Base-by-base conservation (phyloP, 1,140 invertebrate species). In the Onthophagus taurus region DNA sequence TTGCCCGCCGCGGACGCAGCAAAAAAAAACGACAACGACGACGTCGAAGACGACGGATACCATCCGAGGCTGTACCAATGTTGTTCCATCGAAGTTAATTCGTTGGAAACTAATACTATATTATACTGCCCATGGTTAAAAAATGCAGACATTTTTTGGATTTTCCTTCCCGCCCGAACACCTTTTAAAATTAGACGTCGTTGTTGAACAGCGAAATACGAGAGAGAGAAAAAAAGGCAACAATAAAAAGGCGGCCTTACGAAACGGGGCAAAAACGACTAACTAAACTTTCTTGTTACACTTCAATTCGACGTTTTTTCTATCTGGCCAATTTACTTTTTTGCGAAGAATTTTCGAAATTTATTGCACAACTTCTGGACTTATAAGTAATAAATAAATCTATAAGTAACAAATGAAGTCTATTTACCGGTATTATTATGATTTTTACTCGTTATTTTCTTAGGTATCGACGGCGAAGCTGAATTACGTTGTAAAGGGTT, bases 371-470 rank as follows among this genome's bases (percentile, higher is more conserved):
- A n/a, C n/a, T n/a, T n/a, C n/a, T n/a, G n/a, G n/a, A n/a, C n/a
- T n/a, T n/a, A n/a, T n/a, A n/a, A n/a, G n/a, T n/a, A n/a, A n/a
- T n/a, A n/a, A n/a, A n/a, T n/a, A n/a, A n/a, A 26, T 26, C n/a
- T n/a, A 7, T 26, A n/a, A 7, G 7, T 26, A 26, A 7, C 24
- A 26, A 26, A 13, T 34, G 11, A 17, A 13, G 23, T 36, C 17
- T 20, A 36, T 17, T 13, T 20, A 64, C 61, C 52, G 43, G 61
- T 64, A 38, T 61, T 64, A 47, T 64, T 64, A 41, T 62, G 45
- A 43, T 62, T 64, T 50, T 59, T 60, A 42, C 60, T 59, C 53
- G 62, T 62, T 34, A 64, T 57, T 48, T 64, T 64, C 34, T 55
- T 48, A 6, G 59, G 57, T n/a, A 57, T 44, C 11, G 57, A 58